Conservation (phyloP, 2,797 vertebrate species). For the Alcedo quadribrachys region DNA sequence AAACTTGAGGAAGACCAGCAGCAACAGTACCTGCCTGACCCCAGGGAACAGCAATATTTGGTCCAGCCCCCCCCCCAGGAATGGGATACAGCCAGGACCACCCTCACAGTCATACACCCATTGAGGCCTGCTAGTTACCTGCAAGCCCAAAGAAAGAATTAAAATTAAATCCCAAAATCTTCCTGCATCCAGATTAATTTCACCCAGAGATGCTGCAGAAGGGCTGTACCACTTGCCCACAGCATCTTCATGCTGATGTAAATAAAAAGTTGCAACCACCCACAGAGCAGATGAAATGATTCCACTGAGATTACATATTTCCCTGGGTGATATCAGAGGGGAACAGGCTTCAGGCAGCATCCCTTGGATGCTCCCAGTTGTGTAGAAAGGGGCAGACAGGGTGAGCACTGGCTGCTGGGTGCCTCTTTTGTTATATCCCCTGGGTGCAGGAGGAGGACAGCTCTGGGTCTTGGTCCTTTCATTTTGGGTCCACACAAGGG, state of each 20-base stretch:
- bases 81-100: neutral
- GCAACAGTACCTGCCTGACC: neutral
- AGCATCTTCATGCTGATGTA: fast-evolving
- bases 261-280: neutral
- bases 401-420: neutral
- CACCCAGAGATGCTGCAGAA: neutral
- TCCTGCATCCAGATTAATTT: neutral
- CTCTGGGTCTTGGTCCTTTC: neutral
- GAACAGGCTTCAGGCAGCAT: neutral
- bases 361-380: neutral
- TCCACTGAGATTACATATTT: neutral
- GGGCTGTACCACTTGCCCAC: neutral
- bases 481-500: neutral
- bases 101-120: fast-evolving
- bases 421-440: neutral
- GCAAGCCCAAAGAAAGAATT: neutral
- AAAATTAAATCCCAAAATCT: neutral
- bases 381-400: neutral
- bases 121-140: neutral
- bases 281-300: neutral
- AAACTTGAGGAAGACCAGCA: neutral
- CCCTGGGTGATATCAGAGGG: neutral
- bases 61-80: neutral
- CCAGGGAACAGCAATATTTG: neutral
- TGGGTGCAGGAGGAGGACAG: fast-evolving